A percentile compares a stretch with the other conserved stretches of the same genome.
phyloP scores from a whole-genome alignment of 1,140 invertebrate genomes.

The Adelges cooleyi region DNA sequence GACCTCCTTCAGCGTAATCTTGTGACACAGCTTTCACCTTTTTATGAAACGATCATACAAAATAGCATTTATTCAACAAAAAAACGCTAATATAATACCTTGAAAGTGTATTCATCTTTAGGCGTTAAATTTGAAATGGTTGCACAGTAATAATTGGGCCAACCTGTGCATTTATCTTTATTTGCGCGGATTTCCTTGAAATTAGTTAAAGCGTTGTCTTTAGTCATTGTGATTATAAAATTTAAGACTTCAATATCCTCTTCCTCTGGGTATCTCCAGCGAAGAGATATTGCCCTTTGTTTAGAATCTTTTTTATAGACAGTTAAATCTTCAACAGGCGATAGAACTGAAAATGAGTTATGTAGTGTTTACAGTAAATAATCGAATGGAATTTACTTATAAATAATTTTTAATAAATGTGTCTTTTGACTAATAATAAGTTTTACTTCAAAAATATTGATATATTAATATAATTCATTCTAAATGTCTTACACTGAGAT shows the following conservation, averaged over 20 bases:
- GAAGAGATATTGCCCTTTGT: background rate
- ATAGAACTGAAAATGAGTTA: conserved; percentile 5
- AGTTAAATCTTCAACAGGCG: background rate
- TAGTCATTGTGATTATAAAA: background rate
- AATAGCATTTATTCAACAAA: background rate
- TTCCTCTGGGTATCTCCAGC: background rate
- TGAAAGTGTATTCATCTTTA: background rate
- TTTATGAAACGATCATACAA: too few relatives aligned
- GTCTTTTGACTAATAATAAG: too few relatives aligned
- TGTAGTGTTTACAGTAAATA: too few relatives aligned
- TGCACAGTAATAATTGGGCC: background rate
- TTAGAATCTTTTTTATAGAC: too few relatives aligned
- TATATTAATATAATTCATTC: too few relatives aligned
- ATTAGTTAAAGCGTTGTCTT: background rate
- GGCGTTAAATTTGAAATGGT: background rate
- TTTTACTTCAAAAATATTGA: too few relatives aligned
- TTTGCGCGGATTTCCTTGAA: background rate
- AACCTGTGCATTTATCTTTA: background rate
- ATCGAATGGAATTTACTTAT: too few relatives aligned
- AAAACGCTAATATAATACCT: background rate
- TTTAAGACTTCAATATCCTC: background rate
- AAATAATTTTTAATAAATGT: background rate
- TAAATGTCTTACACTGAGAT: background rate
- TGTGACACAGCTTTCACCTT: background rate
- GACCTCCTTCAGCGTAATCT: background rate